Evolutionary conservation across 2,113 vertebrate species (phyloP).

Genomic region (Sturnus vulgaris): DNA sequence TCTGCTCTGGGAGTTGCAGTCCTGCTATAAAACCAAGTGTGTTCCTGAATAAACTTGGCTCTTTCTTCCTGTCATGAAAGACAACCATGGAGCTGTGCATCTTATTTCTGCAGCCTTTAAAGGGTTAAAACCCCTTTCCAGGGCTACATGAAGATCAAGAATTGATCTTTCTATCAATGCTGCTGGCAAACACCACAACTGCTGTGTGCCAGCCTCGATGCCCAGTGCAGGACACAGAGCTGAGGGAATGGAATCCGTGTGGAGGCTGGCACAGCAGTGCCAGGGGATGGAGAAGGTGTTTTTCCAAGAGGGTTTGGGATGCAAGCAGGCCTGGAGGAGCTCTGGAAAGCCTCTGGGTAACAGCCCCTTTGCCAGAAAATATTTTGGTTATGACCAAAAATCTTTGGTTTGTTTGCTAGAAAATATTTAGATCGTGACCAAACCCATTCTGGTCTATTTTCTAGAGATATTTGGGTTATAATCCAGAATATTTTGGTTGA

Average conservation of each 20-base stretch:
- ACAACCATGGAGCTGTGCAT: too few relatives aligned
- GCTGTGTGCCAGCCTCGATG: neutral
- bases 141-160: too few relatives aligned
- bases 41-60: too few relatives aligned
- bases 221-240: neutral
- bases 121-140: too few relatives aligned
- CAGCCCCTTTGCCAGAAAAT: neutral
- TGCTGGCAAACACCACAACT: neutral
- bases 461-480: neutral
- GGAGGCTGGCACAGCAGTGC: fast-evolving
- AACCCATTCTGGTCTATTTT: neutral
- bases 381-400: neutral
- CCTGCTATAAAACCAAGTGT: too few relatives aligned
- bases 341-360: neutral
- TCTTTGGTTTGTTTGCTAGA: neutral
- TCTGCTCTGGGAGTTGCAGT: too few relatives aligned
- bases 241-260: fast-evolving
- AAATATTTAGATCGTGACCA: neutral
- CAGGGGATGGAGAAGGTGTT: fast-evolving
- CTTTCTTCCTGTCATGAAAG: too few relatives aligned
- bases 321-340: neutral
- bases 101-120: too few relatives aligned
- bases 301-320: neutral
- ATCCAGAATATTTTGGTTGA: neutral
- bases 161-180: neutral